phyloP scores from a whole-genome alignment of 2,797 vertebrate genomes.

The Leptodactylus fallax region DNA sequence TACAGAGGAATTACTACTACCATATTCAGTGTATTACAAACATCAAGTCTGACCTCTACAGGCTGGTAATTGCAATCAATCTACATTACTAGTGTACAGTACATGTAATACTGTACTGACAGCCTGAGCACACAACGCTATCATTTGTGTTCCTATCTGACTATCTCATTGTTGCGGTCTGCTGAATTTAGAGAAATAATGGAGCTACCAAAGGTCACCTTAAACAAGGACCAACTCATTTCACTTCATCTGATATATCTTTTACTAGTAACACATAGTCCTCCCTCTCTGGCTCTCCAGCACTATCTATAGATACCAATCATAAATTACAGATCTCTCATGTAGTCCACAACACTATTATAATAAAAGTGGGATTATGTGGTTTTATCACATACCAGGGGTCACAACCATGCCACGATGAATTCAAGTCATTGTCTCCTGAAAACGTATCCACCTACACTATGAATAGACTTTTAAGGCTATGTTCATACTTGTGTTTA shows the following conservation, averaged over 20 bases:
- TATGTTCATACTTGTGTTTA: neutral
- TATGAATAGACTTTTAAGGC: neutral
- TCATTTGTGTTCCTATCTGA: conserved; percentile 6
- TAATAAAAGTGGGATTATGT: neutral
- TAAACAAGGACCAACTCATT: conserved; percentile 19
- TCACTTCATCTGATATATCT: conserved; percentile 10
- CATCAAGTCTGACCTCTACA: conserved; percentile 85
- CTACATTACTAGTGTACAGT: neutral
- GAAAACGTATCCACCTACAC: neutral
- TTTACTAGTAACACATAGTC: neutral
- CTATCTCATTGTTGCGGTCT: conserved; percentile 13
- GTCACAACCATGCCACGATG: neutral
- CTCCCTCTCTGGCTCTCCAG: neutral
- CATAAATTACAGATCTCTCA: neutral
- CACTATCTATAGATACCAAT: neutral
- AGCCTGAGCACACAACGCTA: conserved; percentile 1
- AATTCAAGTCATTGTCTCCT: neutral
- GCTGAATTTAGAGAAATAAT: conserved; percentile 7
- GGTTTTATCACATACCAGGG: neutral
- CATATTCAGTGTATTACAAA: conserved; percentile 51
- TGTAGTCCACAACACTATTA: neutral
- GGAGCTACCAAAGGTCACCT: conserved; percentile 43
- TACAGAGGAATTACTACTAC: neutral
- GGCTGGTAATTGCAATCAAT: conserved; percentile 72
- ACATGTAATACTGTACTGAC: neutral